Conservation (phyloP, 2,888 invertebrate genomes). For the Metellina segmentata region DNA sequence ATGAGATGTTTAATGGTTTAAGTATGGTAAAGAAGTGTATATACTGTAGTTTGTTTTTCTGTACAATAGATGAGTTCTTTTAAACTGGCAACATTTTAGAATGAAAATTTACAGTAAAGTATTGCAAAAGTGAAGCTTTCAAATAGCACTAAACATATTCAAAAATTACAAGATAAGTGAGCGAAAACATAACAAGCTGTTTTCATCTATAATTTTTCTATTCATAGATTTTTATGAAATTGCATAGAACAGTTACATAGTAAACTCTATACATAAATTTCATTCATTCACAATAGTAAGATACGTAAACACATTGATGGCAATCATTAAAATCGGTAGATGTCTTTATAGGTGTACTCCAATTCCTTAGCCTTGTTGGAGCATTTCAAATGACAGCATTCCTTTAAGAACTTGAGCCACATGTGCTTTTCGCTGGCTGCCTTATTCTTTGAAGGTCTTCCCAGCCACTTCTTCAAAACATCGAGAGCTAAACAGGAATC, state of each 20-base stretch:
- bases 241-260: constrained; percentile 5
- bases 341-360: constrained; percentile 72
- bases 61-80: too few relatives aligned
- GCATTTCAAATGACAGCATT: constrained; percentile 58
- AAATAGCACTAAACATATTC: background rate
- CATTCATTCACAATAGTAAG: constrained; percentile 10
- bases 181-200: background rate
- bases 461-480: constrained; percentile 65
- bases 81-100: too few relatives aligned
- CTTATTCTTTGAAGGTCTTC: constrained; percentile 69
- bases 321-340: constrained; percentile 62
- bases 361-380: constrained; percentile 58
- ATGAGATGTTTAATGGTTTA: too few relatives aligned
- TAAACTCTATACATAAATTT: constrained; percentile 23
- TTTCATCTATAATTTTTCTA: constrained; percentile 6
- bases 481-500: constrained; percentile 47
- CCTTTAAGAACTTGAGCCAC: constrained; percentile 63
- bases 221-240: background rate
- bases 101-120: background rate
- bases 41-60: too few relatives aligned
- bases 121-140: background rate
- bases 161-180: background rate
- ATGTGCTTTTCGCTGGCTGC: constrained; percentile 20
- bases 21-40: too few relatives aligned
- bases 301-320: background rate